Evolutionary conservation across 2,888 invertebrate genomes (phyloP).

Genomic region (Hartigia nigra): DNA sequence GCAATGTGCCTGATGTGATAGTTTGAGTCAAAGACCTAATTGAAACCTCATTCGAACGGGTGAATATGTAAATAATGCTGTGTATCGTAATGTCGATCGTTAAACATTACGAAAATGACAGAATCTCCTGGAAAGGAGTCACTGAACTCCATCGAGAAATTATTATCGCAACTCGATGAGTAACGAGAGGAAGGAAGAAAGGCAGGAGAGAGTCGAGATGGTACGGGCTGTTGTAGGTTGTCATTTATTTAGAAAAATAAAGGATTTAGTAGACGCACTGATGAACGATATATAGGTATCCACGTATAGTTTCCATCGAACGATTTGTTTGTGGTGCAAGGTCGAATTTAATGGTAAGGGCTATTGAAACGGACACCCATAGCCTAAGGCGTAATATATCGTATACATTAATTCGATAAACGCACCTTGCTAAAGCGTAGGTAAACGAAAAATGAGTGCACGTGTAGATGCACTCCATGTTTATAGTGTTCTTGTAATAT

Average conservation of each 20-base stretch:
- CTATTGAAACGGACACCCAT: slow-evolving; percentile 45
- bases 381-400: slow-evolving; percentile 40
- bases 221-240: background rate
- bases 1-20: background rate
- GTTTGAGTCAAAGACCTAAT: background rate
- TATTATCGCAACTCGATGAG: too few species aligned
- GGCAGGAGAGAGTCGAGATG: background rate
- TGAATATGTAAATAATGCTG: background rate
- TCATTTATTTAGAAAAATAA: background rate
- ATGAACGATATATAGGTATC: background rate
- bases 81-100: background rate
- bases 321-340: slow-evolving; percentile 17
- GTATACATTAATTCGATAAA: slow-evolving; percentile 39
- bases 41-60: background rate
- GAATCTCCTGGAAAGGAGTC: background rate
- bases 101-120: background rate
- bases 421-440: background rate
- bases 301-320: background rate
- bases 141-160: background rate
- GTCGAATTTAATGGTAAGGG: slow-evolving; percentile 48
- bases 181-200: background rate
- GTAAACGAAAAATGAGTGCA: background rate
- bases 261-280: background rate
- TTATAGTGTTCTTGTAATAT: background rate
- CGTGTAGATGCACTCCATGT: background rate